Evolutionary conservation across 2,113 vertebrate species (phyloP).

Genomic region (Tretioscincus oriximinensis): DNA sequence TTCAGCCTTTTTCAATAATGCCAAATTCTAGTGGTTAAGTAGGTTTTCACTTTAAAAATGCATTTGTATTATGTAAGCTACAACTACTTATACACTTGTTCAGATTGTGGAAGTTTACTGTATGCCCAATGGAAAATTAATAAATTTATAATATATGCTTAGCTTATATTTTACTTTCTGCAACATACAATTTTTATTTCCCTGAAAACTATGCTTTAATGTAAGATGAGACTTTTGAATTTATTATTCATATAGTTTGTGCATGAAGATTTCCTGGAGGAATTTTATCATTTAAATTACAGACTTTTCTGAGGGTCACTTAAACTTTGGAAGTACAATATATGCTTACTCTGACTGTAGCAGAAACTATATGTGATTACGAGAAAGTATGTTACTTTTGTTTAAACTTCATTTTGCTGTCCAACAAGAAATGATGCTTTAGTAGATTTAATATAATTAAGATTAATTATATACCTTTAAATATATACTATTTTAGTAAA

Average conservation of each 20-base stretch:
- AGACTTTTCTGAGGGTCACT: slow-evolving; percentile 2
- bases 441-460: slow-evolving; percentile 19
- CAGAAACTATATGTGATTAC: background rate
- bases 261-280: slow-evolving; percentile 11
- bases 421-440: background rate
- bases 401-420: slow-evolving; percentile 10
- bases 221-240: slow-evolving; percentile 14
- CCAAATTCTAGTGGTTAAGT: background rate
- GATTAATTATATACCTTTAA: slow-evolving; percentile 5
- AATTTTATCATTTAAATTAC: background rate
- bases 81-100: background rate
- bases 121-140: background rate
- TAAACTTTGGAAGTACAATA: background rate
- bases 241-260: slow-evolving; percentile 16
- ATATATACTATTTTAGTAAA: background rate
- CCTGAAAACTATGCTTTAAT: background rate
- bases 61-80: background rate
- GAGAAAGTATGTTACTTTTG: background rate
- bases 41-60: background rate
- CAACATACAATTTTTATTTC: background rate
- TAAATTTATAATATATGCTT: background rate
- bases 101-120: background rate
- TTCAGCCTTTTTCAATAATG: background rate
- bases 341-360: slow-evolving; percentile 15
- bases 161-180: slow-evolving; percentile 14